These are phyloP conservation scores for Penaeus indicus DNA, from an alignment of 1,140 invertebrate species.

Conservation along the genomic window DNA sequence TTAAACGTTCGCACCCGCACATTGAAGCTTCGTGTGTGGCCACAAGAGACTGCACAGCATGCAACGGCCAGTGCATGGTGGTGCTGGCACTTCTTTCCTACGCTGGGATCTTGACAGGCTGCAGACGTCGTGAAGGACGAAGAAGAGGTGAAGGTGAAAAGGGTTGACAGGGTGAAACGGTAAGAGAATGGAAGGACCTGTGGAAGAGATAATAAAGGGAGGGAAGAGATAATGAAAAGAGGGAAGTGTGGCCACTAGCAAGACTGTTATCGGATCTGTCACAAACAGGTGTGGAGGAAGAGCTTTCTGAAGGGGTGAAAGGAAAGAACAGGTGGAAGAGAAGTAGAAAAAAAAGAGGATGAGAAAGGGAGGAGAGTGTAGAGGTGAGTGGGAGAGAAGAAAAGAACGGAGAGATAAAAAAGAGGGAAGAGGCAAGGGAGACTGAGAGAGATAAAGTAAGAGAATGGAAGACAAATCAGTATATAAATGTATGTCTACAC, in stretches of 20 bases:
- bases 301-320: conserved; percentile 22
- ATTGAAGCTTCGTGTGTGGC: too few relatives aligned
- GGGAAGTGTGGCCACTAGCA: neutral
- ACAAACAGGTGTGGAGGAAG: neutral
- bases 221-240: neutral
- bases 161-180: neutral
- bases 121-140: too few relatives aligned
- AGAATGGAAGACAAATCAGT: too few relatives aligned
- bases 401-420: neutral
- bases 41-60: too few relatives aligned
- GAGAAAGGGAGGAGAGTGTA: neutral
- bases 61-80: too few relatives aligned
- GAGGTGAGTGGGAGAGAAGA: neutral
- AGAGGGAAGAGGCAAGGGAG: conserved; percentile 7
- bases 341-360: neutral
- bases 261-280: neutral
- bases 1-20: too few relatives aligned
- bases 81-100: too few relatives aligned
- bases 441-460: neutral
- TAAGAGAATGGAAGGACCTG: neutral
- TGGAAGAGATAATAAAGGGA: neutral
- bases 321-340: conserved; percentile 5
- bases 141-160: neutral
- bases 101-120: too few relatives aligned
- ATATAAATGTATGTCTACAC: too few relatives aligned